Percentiles rank a stretch among this genome's conserved stretches.
Evolutionary conservation across 2,888 invertebrate genomes (phyloP).

Genomic region (Pilophorus perplexus): DNA sequence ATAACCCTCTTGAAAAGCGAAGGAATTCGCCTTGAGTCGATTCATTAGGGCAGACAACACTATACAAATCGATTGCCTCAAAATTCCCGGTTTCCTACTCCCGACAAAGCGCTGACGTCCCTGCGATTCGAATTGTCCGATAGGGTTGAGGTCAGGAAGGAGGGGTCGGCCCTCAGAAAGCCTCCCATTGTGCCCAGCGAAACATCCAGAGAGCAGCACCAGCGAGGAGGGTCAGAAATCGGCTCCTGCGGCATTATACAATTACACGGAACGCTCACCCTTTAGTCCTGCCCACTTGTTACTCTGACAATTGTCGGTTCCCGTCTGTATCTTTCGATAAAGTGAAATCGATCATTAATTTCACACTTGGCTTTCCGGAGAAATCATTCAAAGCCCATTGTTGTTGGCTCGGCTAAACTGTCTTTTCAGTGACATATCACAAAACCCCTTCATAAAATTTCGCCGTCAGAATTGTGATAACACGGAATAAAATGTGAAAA

Average conservation of each 20-base stretch:
- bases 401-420: too few relatives aligned
- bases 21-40: too few relatives aligned
- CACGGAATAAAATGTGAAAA: too few relatives aligned
- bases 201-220: not conserved
- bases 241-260: constrained; percentile 34
- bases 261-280: constrained; percentile 36
- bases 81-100: not conserved
- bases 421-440: too few relatives aligned
- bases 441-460: too few relatives aligned
- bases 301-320: constrained; percentile 26
- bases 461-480: too few relatives aligned
- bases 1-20: too few relatives aligned
- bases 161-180: too few relatives aligned
- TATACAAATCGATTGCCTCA: too few relatives aligned
- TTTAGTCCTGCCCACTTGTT: constrained; percentile 29
- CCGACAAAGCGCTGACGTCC: constrained; percentile 24
- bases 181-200: not conserved
- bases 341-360: constrained; percentile 22
- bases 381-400: not conserved
- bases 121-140: constrained; percentile 18
- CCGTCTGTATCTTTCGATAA: constrained; percentile 17
- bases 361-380: not conserved
- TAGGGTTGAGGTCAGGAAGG: too few relatives aligned
- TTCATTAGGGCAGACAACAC: too few relatives aligned
- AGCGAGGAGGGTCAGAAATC: constrained; percentile 24